Evolutionary conservation across 1,140 invertebrate genomes (phyloP).

Genomic region (Halyomorpha halys): DNA sequence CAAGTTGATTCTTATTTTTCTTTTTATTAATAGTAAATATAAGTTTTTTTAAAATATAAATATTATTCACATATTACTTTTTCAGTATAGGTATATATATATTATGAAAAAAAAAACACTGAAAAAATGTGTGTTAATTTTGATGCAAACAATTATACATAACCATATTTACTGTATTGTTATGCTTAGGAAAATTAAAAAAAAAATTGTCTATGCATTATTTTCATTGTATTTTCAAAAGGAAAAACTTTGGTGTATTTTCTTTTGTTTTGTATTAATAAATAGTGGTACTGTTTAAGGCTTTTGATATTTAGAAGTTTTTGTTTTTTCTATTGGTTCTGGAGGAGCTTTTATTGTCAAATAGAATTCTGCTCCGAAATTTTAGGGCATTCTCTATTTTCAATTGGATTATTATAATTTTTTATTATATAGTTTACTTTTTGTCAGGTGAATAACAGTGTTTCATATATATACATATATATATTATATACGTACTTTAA

Average conservation of each 20-base stretch:
- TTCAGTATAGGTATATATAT: conserved; percentile 7
- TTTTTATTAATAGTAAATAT: conserved; percentile 13
- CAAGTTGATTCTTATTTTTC: conserved; percentile 12
- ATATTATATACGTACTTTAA: neutral
- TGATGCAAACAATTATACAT: conserved; percentile 14
- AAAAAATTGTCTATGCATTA: conserved; percentile 12
- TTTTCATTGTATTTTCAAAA: conserved; percentile 9
- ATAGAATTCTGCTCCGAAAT: neutral
- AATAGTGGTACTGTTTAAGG: conserved; percentile 18
- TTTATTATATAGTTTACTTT: conserved; percentile 2
- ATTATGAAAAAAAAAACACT: conserved; percentile 13
- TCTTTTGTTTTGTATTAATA: conserved; percentile 18
- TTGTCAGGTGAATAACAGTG: conserved; percentile 8
- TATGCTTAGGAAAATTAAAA: conserved; percentile 14
- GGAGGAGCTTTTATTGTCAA: conserved; percentile 11
- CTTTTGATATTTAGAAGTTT: conserved; percentile 11
- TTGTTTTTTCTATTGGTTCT: conserved; percentile 3
- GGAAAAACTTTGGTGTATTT: conserved; percentile 10
- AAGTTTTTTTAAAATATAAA: conserved; percentile 15
- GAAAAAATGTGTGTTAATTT: conserved; percentile 8
- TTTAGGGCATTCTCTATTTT: conserved; percentile 13
- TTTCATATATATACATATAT: conserved; percentile 6
- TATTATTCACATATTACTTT: conserved; percentile 9
- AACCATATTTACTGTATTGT: conserved; percentile 12
- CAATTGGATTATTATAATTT: neutral